Evolutionary conservation across 1,140 invertebrate species (phyloP).

Genomic region (Saccostrea cuccullata): DNA sequence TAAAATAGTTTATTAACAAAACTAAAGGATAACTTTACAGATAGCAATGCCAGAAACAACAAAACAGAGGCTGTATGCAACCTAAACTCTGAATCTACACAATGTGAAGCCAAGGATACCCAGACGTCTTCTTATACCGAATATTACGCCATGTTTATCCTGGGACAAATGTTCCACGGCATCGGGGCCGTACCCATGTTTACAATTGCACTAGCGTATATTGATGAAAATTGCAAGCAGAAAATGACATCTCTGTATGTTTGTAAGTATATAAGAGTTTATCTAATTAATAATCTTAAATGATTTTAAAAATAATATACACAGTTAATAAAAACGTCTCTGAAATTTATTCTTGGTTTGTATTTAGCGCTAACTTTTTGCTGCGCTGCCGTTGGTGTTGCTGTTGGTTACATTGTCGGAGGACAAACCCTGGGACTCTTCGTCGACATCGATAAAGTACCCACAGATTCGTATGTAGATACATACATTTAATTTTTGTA

Average conservation of each 20-base stretch:
- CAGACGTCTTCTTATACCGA: background rate
- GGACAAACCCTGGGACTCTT: conserved; percentile 91
- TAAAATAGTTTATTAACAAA: too few species aligned
- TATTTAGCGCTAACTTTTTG: conserved; percentile 82
- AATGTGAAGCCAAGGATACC: background rate
- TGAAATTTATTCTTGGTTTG: too few species aligned
- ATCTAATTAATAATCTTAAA: too few species aligned
- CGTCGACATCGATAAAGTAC: conserved; percentile 85
- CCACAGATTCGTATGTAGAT: conserved; percentile 54
- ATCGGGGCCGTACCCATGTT: conserved; percentile 90
- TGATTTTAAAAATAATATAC: too few species aligned
- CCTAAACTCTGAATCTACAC: background rate
- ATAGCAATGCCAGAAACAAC: background rate
- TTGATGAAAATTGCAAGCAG: conserved; percentile 71
- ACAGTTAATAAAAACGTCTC: too few species aligned
- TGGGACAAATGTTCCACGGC: conserved; percentile 92
- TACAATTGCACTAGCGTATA: conserved; percentile 66
- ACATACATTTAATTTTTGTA: background rate
- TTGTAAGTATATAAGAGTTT: conserved; percentile 84
- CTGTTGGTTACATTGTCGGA: conserved; percentile 92
- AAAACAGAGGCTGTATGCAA: background rate
- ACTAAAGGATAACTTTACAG: background rate
- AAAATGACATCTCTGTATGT: conserved; percentile 75
- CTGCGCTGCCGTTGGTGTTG: conserved; percentile 94
- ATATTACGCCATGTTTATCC: conserved; percentile 84